phyloP scores from a whole-genome alignment of 2,888 invertebrate species.

The Endomychus coccineus region DNA sequence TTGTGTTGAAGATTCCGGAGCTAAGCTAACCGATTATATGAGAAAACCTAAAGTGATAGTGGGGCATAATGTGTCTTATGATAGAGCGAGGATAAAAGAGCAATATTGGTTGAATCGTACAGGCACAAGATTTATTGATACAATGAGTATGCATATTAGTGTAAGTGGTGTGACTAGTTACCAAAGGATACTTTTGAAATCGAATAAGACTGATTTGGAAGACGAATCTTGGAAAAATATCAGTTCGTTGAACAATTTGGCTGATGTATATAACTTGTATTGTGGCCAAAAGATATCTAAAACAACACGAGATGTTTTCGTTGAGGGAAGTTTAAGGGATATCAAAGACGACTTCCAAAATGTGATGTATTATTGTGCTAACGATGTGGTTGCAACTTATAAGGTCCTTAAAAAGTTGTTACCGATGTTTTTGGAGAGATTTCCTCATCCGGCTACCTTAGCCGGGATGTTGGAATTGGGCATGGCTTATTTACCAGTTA shows the following conservation, averaged over 20 bases:
- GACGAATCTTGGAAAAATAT: constrained; percentile 69
- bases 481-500: constrained; percentile 83
- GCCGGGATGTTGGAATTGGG: constrained; percentile 93
- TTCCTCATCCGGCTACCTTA: constrained; percentile 92
- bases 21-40: constrained; percentile 43
- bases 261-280: constrained; percentile 83
- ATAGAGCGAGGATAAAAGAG: constrained; percentile 82
- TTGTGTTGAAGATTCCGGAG: constrained; percentile 40
- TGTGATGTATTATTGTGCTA: constrained; percentile 83
- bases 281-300: constrained; percentile 71
- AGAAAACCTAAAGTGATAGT: constrained; percentile 64
- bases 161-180: constrained; percentile 92
- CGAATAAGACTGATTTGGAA: constrained; percentile 51
- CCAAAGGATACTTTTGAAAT: constrained; percentile 75
- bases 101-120: constrained; percentile 80
- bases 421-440: constrained; percentile 76
- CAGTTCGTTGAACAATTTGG: constrained; percentile 83
- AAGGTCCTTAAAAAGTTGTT: constrained; percentile 63
- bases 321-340: constrained; percentile 72
- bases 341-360: constrained; percentile 68
- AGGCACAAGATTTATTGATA: constrained; percentile 84
- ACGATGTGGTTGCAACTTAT: constrained; percentile 81
- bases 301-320: constrained; percentile 72
- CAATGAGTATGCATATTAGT: constrained; percentile 95
- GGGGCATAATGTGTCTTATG: constrained; percentile 95